Percentiles rank a stretch among this genome's conserved stretches.
Conservation (phyloP, 2,113 vertebrate species). For the Limanda limanda region DNA sequence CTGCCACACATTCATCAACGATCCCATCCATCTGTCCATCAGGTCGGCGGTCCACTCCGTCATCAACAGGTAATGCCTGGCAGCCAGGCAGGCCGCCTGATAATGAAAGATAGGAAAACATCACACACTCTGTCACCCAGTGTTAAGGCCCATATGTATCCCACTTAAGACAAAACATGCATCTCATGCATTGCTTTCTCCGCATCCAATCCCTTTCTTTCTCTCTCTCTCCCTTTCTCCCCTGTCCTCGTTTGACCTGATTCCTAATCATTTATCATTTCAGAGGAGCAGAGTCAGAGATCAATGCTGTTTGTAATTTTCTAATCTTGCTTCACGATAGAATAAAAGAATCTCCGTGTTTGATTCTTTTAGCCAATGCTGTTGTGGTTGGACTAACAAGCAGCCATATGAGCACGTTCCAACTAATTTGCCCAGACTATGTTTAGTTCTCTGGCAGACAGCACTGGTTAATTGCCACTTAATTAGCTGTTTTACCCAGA, state of each 20-base stretch:
- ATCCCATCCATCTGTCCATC: constrained; percentile 87
- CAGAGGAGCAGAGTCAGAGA: constrained; percentile 39
- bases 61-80: constrained; percentile 85
- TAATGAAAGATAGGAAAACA: constrained; percentile 86
- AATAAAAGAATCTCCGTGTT: constrained; percentile 16
- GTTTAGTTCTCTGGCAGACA: constrained; percentile 77
- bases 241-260: constrained; percentile 40
- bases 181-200: constrained; percentile 62
- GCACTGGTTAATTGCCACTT: constrained; percentile 83
- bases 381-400: constrained; percentile 61
- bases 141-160: constrained; percentile 81
- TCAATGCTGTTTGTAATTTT: constrained; percentile 52
- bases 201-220: constrained; percentile 11
- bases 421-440: constrained; percentile 74
- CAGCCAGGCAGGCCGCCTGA: constrained; percentile 70
- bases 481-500: constrained; percentile 82
- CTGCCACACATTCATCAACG: constrained; percentile 85
- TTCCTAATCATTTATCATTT: constrained; percentile 52
- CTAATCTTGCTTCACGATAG: constrained; percentile 33
- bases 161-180: constrained; percentile 76
- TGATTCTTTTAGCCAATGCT: constrained; percentile 12
- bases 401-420: constrained; percentile 63
- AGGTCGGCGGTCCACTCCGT: constrained; percentile 75
- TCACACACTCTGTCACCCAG: constrained; percentile 81
- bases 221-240: neutral